phyloP scores from a whole-genome alignment of 2,113 vertebrate genomes.

The Pelobates fuscus region DNA sequence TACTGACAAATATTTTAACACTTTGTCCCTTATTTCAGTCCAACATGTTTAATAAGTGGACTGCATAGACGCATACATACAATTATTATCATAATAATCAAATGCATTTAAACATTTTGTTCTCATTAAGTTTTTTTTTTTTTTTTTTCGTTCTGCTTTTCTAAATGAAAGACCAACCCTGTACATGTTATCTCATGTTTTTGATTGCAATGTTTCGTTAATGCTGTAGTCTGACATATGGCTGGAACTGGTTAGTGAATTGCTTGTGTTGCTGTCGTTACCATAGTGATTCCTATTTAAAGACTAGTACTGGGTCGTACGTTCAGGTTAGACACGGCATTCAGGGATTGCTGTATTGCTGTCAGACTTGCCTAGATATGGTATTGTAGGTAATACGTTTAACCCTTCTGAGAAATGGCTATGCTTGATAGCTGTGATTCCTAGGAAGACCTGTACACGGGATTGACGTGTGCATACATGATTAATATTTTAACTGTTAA shows the following conservation, averaged over 20 bases:
- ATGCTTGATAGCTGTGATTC: not conserved
- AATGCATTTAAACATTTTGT: too few species aligned
- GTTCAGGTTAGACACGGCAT: not conserved
- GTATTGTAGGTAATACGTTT: not conserved
- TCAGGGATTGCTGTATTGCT: not conserved
- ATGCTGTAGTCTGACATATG: not conserved
- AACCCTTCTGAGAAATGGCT: not conserved
- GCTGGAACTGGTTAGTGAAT: constrained; percentile 5
- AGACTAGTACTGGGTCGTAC: not conserved
- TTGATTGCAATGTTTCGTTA: too few species aligned
- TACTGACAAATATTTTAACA: too few species aligned
- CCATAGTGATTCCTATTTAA: constrained; percentile 29
- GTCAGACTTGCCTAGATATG: not conserved
- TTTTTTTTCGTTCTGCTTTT: too few species aligned
- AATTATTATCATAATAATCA: too few species aligned
- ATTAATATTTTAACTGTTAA: too few species aligned
- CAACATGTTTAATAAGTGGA: too few species aligned
- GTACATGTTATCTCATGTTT: too few species aligned
- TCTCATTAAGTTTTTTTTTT: too few species aligned
- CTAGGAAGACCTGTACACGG: not conserved
- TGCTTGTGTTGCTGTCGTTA: constrained; percentile 20
- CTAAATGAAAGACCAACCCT: too few species aligned
- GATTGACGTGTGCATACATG: not conserved
- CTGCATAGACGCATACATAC: too few species aligned
- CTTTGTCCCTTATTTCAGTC: too few species aligned